Conservation (phyloP, 2,113 vertebrate genomes). For the Halichoeres trimaculatus region DNA sequence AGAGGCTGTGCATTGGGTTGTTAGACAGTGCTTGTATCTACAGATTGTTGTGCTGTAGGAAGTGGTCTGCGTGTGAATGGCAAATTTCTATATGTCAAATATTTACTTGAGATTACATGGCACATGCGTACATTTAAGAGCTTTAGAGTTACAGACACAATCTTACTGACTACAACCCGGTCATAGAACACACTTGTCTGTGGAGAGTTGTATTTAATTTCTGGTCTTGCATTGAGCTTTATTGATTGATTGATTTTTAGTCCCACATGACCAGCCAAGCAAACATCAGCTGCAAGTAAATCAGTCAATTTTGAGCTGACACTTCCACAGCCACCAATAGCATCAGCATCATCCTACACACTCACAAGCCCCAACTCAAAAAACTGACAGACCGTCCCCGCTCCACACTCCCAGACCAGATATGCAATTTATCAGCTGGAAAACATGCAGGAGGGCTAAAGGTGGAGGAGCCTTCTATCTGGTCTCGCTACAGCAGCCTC, state of each 20-base stretch:
- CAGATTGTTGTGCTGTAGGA: conserved; percentile 36
- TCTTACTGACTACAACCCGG: conserved; percentile 13
- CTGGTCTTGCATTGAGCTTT: conserved; percentile 18
- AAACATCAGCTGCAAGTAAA: conserved; percentile 48
- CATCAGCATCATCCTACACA: conserved; percentile 40
- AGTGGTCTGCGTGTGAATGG: conserved; percentile 21
- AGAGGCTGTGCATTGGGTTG: conserved; percentile 46
- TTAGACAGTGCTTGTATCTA: conserved; percentile 38
- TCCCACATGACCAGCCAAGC: conserved; percentile 35
- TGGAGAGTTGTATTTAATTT: conserved; percentile 19
- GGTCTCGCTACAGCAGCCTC: conserved; percentile 70
- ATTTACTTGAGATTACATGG: conserved; percentile 26
- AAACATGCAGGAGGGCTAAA: conserved; percentile 78
- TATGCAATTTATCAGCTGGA: conserved; percentile 77
- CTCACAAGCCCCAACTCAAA: conserved; percentile 55
- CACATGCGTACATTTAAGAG: conserved; percentile 5
- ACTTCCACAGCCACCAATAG: conserved; percentile 35
- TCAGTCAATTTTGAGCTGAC: conserved; percentile 41
- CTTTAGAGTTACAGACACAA: background rate
- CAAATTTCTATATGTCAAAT: conserved; percentile 20
- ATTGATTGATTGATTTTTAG: conserved; percentile 56
- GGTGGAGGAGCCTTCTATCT: conserved; percentile 72
- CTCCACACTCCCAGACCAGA: conserved; percentile 62
- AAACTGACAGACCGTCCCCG: conserved; percentile 56
- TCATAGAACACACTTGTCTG: conserved; percentile 10